phyloP scores from a whole-genome alignment of 1,140 invertebrate genomes.

The Scylla paramamosain region DNA sequence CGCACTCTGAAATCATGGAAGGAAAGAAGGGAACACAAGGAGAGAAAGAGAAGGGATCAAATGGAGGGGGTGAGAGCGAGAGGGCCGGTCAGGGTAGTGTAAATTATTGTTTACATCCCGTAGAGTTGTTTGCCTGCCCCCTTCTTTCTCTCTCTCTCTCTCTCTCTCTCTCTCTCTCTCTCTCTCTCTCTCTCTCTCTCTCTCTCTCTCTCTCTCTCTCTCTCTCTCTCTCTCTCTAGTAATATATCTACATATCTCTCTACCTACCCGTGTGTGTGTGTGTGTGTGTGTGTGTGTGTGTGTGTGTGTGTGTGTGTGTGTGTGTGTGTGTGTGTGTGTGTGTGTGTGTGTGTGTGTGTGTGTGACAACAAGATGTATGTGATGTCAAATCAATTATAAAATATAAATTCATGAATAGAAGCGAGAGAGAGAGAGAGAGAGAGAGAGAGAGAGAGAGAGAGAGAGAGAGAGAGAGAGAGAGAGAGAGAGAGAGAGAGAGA shows the following conservation, averaged over 20 bases:
- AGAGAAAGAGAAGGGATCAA: background rate
- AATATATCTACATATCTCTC: background rate
- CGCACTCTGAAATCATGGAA: slow-evolving; percentile 4
- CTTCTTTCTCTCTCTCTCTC: slow-evolving; percentile 22
- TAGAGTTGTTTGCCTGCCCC: background rate
- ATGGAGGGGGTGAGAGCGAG: background rate
- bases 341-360: slow-evolving; percentile 7
- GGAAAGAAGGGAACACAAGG: background rate
- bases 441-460: slow-evolving; percentile 36
- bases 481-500: slow-evolving; percentile 30
- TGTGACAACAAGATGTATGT: background rate
- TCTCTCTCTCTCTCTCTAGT: background rate
- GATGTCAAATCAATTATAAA: background rate
- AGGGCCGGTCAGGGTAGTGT: background rate
- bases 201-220: slow-evolving; percentile 3
- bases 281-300: slow-evolving; percentile 11
- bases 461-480: background rate
- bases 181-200: slow-evolving; percentile 18
- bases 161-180: slow-evolving; percentile 20
- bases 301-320: background rate
- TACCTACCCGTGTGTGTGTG: background rate
- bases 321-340: slow-evolving; percentile 11
- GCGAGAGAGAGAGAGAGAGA: slow-evolving; percentile 5
- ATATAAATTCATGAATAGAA: background rate
- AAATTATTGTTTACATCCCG: slow-evolving; percentile 23